phyloP scores from a whole-genome alignment of 2,888 invertebrate genomes.

The Lagria hirta region DNA sequence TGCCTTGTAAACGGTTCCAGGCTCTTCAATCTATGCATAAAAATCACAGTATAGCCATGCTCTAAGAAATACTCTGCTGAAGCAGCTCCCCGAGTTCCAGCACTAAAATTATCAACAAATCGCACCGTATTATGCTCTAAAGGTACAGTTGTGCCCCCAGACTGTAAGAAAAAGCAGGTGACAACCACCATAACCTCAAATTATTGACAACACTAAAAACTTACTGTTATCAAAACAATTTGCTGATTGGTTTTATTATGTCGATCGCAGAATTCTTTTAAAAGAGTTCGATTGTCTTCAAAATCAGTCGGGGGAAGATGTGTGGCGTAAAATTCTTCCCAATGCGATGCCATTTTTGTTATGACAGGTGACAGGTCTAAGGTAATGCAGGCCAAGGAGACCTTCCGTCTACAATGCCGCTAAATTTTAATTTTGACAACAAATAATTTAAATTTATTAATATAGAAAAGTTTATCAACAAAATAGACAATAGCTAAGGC shows the following conservation, averaged over 20 bases:
- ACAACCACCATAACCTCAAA: constrained; percentile 36
- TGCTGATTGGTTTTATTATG: constrained; percentile 69
- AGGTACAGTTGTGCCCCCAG: constrained; percentile 96
- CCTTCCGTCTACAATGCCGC: no score
- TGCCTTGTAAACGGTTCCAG: constrained; percentile 90
- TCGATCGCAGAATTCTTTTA: constrained; percentile 73
- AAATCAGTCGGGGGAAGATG: constrained; percentile 78
- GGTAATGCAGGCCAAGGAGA: no score
- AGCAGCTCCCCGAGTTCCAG: constrained; percentile 91
- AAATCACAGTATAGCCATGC: constrained; percentile 86
- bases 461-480: no score
- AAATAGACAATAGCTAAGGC: no score
- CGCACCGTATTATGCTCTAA: constrained; percentile 96
- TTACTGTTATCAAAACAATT: constrained; percentile 79
- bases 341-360: constrained; percentile 56
- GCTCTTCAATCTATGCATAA: constrained; percentile 87
- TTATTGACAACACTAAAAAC: constrained; percentile 39
- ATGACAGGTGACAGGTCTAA: constrained; percentile 4
- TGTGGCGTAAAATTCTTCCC: constrained; percentile 84
- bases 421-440: no score
- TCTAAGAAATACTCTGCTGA: constrained; percentile 95
- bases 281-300: constrained; percentile 68
- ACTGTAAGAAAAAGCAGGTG: constrained; percentile 59
- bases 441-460: no score
- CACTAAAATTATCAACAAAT: constrained; percentile 98